Percentiles rank a stretch among this genome's conserved stretches.
Conservation (phyloP, 92 coral and sea anemone genomes). For the Epizoanthus rinbou region DNA sequence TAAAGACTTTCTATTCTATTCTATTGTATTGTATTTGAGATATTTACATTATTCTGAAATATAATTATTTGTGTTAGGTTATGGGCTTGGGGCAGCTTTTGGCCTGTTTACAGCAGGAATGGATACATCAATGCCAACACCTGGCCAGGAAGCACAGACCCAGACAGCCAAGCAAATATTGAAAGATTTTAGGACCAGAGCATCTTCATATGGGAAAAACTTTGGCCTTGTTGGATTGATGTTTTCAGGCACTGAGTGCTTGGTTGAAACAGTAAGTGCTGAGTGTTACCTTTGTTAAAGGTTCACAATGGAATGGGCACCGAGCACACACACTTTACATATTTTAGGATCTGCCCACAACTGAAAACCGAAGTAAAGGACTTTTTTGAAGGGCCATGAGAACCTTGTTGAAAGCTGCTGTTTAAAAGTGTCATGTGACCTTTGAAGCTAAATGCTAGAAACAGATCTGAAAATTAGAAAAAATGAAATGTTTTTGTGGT, state of each 20-base stretch:
- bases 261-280: conserved; percentile 93
- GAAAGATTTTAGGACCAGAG: conserved; percentile 87
- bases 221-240: conserved; percentile 97
- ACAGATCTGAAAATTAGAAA: too few species aligned
- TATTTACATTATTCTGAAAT: too few species aligned
- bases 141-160: conserved; percentile 90
- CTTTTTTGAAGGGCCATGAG: not conserved
- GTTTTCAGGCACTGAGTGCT: conserved; percentile 99
- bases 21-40: too few species aligned
- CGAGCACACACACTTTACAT: not conserved
- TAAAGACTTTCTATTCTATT: too few species aligned
- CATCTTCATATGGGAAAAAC: conserved; percentile 97
- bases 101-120: conserved; percentile 98
- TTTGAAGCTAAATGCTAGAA: too few species aligned
- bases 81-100: conserved; percentile 97
- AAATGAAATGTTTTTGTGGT: too few species aligned
- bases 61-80: conserved; percentile 55
- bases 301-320: not conserved
- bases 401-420: too few species aligned
- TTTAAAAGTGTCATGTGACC: too few species aligned
- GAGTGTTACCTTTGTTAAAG: not conserved
- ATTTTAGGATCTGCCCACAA: not conserved
- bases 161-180: conserved; percentile 92
- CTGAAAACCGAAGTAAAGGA: not conserved
- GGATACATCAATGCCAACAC: conserved; percentile 99